Conservation (phyloP, 1,140 invertebrate species). For the Tribolium madens region DNA sequence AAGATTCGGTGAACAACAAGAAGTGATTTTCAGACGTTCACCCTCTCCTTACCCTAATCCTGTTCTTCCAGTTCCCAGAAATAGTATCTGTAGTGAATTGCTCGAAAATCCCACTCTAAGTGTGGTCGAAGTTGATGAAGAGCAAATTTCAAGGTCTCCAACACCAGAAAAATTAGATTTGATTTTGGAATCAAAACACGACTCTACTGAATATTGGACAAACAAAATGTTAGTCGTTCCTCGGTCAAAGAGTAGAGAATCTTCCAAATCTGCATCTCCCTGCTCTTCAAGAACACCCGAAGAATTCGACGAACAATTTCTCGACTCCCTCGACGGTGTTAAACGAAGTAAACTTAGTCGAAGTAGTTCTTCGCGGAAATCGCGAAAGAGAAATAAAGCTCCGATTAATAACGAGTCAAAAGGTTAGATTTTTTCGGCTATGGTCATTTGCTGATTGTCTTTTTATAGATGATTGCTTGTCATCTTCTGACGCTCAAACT, state of each 20-base stretch:
- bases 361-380: constrained; percentile 25
- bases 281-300: constrained; percentile 1
- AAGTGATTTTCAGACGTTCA: constrained; percentile 43
- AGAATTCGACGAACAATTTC: constrained; percentile 47
- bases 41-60: constrained; percentile 58
- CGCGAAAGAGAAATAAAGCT: background rate
- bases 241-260: background rate
- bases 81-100: constrained; percentile 58
- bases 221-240: constrained; percentile 48
- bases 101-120: constrained; percentile 52
- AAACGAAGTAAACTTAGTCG: constrained; percentile 41
- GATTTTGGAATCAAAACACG: constrained; percentile 47
- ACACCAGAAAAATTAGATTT: constrained; percentile 43
- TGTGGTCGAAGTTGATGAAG: constrained; percentile 56
- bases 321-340: constrained; percentile 51
- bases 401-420: background rate
- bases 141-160: constrained; percentile 45
- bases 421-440: constrained; percentile 6
- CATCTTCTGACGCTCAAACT: constrained; percentile 44
- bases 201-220: constrained; percentile 51
- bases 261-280: background rate
- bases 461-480: constrained; percentile 40
- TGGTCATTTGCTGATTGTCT: constrained; percentile 21
- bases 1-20: constrained; percentile 9
- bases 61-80: constrained; percentile 55